A percentile compares a stretch with the other conserved stretches of the same genome.
phyloP scores from a whole-genome alignment of 2,113 vertebrate genomes.

The Quiscalus mexicanus region DNA sequence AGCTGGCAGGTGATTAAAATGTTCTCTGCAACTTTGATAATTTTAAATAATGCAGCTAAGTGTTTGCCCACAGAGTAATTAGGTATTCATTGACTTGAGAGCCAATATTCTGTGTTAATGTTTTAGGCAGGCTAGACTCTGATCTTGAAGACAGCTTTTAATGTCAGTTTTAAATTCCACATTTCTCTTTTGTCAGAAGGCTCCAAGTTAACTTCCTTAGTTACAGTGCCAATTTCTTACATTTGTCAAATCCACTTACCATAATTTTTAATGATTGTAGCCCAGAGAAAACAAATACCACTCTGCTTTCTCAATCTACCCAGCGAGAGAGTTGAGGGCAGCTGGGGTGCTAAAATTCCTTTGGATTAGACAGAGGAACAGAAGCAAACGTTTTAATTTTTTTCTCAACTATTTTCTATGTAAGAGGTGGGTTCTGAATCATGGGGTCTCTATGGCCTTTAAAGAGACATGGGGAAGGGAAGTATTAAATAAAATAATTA shows the following conservation, averaged over 20 bases:
- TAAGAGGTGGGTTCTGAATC: neutral
- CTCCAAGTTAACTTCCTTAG: neutral
- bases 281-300: conserved; percentile 16
- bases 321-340: neutral
- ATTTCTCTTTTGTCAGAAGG: neutral
- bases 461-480: neutral
- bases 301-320: neutral
- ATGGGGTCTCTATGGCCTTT: neutral
- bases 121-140: neutral
- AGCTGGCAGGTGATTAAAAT: conserved; percentile 19
- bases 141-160: neutral
- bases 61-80: conserved; percentile 15
- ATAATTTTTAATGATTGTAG: neutral
- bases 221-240: neutral
- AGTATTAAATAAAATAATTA: neutral
- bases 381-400: neutral
- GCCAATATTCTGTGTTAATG: neutral
- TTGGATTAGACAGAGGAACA: neutral
- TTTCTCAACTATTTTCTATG: neutral
- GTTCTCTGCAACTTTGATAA: neutral
- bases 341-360: neutral
- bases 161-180: neutral
- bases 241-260: neutral
- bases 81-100: conserved; percentile 15
- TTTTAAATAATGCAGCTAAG: neutral